Percentiles rank a stretch among this genome's conserved stretches.
Conservation (phyloP, 2,888 invertebrate genomes). For the Thumatha senex region DNA sequence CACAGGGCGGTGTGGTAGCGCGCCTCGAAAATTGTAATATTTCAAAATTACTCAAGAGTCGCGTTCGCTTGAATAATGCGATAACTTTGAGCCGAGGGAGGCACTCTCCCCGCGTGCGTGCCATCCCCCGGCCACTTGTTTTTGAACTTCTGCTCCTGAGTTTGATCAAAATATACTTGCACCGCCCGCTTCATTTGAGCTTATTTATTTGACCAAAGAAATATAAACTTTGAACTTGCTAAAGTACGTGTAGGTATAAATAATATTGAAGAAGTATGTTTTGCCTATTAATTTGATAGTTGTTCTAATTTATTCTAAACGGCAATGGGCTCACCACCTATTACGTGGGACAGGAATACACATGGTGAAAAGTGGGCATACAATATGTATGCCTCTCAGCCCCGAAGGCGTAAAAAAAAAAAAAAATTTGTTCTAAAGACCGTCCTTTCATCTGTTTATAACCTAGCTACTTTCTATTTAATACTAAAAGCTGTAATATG, state of each 20-base stretch:
- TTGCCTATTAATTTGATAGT: background rate
- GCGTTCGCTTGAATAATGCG: conserved; percentile 82
- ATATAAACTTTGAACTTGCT: conserved; percentile 20
- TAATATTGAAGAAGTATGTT: too few species aligned
- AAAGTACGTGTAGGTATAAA: background rate
- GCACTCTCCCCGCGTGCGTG: conserved; percentile 64
- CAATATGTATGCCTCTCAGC: too few species aligned
- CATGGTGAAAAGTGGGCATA: too few species aligned
- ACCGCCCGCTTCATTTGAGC: conserved; percentile 58
- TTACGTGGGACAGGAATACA: too few species aligned
- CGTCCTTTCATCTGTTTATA: too few species aligned
- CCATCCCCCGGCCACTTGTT: conserved; percentile 67
- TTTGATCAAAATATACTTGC: conserved; percentile 78
- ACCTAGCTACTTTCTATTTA: too few species aligned
- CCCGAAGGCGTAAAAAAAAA: too few species aligned
- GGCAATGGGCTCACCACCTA: too few species aligned
- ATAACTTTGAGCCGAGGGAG: conserved; percentile 71
- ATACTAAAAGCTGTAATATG: too few species aligned
- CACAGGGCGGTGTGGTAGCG: conserved; percentile 53
- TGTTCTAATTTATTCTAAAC: too few species aligned
- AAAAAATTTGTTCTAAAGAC: too few species aligned
- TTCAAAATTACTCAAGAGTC: conserved; percentile 84
- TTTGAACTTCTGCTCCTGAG: conserved; percentile 77
- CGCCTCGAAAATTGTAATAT: conserved; percentile 82
- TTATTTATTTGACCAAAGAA: conserved; percentile 41